Base-by-base conservation (phyloP, 2,113 vertebrate species). In the Orthonyx spaldingii region DNA sequence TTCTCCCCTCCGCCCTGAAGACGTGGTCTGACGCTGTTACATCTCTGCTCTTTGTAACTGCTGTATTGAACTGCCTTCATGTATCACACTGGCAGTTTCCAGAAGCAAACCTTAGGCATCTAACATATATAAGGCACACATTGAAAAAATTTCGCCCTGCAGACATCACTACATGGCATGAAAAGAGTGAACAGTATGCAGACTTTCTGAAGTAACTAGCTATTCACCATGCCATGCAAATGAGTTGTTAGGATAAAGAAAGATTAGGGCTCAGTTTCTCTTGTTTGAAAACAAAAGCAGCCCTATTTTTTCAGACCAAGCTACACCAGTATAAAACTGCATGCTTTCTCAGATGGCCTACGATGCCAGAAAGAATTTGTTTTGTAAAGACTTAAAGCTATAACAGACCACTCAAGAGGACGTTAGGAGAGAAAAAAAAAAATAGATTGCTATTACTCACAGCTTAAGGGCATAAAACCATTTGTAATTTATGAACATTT, bases 401-500 rank as follows among this genome's bases (percentile, higher is more conserved):
- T 74, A 88, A 89, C 30, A 93, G 78, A 71, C 94, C 94, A 93
- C 16, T 50, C 9, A 84, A 87, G 78, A 97, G 42, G 6, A 74
- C 1, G 1, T 90, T 68, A 72, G 56, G 35, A 64, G 50, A 35
- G 23, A 10, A 32, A 37, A 64, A 86, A n/a, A n/a, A 75, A 91
- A 92, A 93, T 30, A 64, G 64, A 96, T 68, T 33, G 33, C 81
- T 84, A 92, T 57, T 94, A 91, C 88, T 95, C 65, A 88, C 95
- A 97, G 84, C 96, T 95, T 94, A 80, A 87, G 90, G 96, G 88
- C 81, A 96, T 72, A 94, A 96, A 97, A 87, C 80, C 94, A 94
- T 92, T 95, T 92, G 83, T 84, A 97, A 98, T 97, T 97, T 96
- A 97, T 86, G 94, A 97, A 97, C 80, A 65, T 96, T 88, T 90